Percentiles rank a stretch among this genome's conserved stretches.
Conservation (phyloP, 1,140 invertebrate genomes). For the Sinonovacula constricta region DNA sequence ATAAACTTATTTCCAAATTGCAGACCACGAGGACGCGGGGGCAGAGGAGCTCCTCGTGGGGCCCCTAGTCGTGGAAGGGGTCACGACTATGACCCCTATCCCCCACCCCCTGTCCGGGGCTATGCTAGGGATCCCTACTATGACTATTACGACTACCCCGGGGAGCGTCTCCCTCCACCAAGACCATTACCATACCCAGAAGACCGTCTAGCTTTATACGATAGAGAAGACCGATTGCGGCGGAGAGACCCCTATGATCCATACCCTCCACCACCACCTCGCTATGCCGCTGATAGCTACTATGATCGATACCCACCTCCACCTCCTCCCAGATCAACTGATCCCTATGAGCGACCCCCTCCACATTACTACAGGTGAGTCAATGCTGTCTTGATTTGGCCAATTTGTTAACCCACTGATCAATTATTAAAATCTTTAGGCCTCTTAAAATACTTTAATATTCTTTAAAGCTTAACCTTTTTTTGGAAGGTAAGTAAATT, state of each 20-base stretch:
- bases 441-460: too few relatives aligned
- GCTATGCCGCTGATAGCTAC: conserved; percentile 51
- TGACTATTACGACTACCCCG: conserved; percentile 53
- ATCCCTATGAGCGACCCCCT: conserved; percentile 38
- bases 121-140: conserved; percentile 45
- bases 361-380: conserved; percentile 60
- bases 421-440: too few relatives aligned
- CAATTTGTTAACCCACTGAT: too few relatives aligned
- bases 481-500: too few relatives aligned
- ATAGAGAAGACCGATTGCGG: conserved; percentile 46
- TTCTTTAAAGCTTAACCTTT: too few relatives aligned
- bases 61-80: conserved; percentile 48
- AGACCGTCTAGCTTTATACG: conserved; percentile 26
- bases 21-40: conserved; percentile 57
- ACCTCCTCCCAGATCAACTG: conserved; percentile 43
- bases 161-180: conserved; percentile 5
- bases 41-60: conserved; percentile 49
- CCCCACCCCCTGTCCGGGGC: conserved; percentile 40
- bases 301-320: conserved; percentile 55
- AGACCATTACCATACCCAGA: conserved; percentile 21
- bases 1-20: too few relatives aligned
- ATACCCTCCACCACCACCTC: conserved; percentile 45
- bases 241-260: conserved; percentile 54
- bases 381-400: too few relatives aligned
- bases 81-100: conserved; percentile 56